Evolutionary conservation across 2,888 invertebrate species (phyloP), one percentile per base, ranked within the genome.

Genomic region (Dastarcus helophoroides): DNA sequence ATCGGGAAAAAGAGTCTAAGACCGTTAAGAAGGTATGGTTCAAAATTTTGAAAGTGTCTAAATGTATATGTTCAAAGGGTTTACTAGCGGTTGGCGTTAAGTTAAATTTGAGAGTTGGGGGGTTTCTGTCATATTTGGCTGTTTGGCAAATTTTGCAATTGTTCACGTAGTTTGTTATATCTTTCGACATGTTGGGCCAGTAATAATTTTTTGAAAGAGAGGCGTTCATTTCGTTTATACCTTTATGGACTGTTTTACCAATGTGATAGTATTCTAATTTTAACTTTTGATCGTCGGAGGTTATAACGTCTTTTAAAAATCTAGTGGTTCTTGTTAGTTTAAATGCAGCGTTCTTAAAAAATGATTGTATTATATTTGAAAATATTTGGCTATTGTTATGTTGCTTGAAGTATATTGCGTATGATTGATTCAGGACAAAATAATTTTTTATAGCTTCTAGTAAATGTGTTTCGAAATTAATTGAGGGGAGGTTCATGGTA

Each of bases 211-310:
- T n/a, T 17, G 10, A 15, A 14, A 31, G 16, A 8, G n/a, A 9
- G 9, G 9, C 9, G 8, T 29, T 13, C 12, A 17, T 31, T 29
- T 26, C 9, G 75, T 74, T 31, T 29, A 31, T 31, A 5, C 31
- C 31, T n/a, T 10, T 30, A 85, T 0, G 80, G 77, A 6, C 19
- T 7, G 19, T 17, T 17, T 6, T 17, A 8, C 19, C 19, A n/a
- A 7, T 17, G 19, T 17, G 19, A 17, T 7, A 17, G 8, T 17
- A 17, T 17, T 17, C 8, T 17, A 17, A 17, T 8, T 17, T 17
- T 17, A 17, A 17, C 8, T 17, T 8, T 17, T 17, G 19, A 7
- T 17, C 19, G 6, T 17, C 19, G 6, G 19, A 8, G 19, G 6
- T 8, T 7, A 17, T 17, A 17, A 17, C 8, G 8, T 17, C 19